phyloP scores from a whole-genome alignment of 2,888 invertebrate genomes.

The Julus scandinavius region DNA sequence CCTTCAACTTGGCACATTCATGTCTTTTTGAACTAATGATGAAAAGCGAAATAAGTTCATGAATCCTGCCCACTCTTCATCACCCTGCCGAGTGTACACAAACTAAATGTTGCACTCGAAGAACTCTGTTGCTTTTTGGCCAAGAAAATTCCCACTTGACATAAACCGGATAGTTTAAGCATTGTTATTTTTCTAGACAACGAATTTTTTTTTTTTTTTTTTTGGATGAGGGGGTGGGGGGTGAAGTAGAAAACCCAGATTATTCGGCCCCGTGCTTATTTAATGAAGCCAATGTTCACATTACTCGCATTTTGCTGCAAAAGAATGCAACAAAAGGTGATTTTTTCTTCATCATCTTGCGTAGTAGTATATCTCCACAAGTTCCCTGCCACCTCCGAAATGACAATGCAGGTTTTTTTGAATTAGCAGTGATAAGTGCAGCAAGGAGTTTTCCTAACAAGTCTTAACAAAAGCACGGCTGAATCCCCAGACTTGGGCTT shows the following conservation, averaged over 20 bases:
- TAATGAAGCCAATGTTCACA: conserved; percentile 51
- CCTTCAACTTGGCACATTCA: conserved; percentile 41
- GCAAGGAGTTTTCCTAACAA: conserved; percentile 40
- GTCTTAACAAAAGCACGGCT: conserved; percentile 40
- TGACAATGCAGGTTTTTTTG: conserved; percentile 51
- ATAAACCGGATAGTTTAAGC: conserved; percentile 39
- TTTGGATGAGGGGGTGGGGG: neutral
- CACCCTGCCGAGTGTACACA: neutral
- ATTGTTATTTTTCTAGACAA: neutral
- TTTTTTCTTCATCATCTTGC: neutral
- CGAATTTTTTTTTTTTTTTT: neutral
- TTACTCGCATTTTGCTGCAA: conserved; percentile 43
- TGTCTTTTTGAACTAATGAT: conserved; percentile 22
- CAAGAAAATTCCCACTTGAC: conserved; percentile 14
- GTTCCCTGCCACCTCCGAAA: conserved; percentile 39
- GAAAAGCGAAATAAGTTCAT: conserved; percentile 42
- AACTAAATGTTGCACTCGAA: conserved; percentile 14
- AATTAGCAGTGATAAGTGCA: conserved; percentile 54
- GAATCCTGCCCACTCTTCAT: conserved; percentile 25
- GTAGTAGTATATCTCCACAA: neutral
- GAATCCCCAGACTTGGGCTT: conserved; percentile 49
- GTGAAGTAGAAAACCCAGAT: conserved; percentile 12
- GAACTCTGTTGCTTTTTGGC: neutral
- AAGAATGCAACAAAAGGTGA: conserved; percentile 14
- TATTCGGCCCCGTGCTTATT: conserved; percentile 42